phyloP scores from a whole-genome alignment of 2,113 vertebrate species.

The Pitta sordida region DNA sequence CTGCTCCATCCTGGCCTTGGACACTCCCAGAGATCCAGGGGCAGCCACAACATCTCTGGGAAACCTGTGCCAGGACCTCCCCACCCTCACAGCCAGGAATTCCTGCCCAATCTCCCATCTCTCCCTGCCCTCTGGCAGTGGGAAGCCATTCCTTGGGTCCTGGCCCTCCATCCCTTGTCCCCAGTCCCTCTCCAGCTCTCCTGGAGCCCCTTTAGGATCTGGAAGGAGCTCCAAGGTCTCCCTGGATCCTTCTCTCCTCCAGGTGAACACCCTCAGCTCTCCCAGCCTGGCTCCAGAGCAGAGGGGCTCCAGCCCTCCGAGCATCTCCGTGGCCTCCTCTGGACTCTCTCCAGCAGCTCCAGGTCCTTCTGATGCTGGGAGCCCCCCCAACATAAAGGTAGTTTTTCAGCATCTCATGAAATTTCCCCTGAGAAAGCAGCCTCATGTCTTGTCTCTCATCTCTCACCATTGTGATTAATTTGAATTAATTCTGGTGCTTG shows the following conservation, averaged over 20 bases:
- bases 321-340: neutral
- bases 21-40: neutral
- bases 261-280: neutral
- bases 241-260: neutral
- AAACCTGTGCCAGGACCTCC: neutral
- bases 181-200: neutral
- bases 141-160: neutral
- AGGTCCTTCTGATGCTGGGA: rapidly evolving
- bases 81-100: neutral
- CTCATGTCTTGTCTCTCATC: neutral
- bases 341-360: neutral
- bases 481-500: neutral
- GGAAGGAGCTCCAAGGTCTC: neutral
- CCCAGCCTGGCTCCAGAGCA: neutral
- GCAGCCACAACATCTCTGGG: neutral
- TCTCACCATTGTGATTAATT: neutral
- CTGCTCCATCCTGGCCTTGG: neutral
- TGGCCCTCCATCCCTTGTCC: neutral
- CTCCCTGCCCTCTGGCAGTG: neutral
- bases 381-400: too few species aligned
- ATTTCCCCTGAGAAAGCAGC: neutral
- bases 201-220: neutral
- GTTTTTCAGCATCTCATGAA: rapidly evolving
- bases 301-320: neutral
- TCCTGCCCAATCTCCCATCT: neutral